Evolutionary conservation across 1,140 invertebrate genomes (phyloP).

Genomic region (Diachasmimorpha longicaudata): DNA sequence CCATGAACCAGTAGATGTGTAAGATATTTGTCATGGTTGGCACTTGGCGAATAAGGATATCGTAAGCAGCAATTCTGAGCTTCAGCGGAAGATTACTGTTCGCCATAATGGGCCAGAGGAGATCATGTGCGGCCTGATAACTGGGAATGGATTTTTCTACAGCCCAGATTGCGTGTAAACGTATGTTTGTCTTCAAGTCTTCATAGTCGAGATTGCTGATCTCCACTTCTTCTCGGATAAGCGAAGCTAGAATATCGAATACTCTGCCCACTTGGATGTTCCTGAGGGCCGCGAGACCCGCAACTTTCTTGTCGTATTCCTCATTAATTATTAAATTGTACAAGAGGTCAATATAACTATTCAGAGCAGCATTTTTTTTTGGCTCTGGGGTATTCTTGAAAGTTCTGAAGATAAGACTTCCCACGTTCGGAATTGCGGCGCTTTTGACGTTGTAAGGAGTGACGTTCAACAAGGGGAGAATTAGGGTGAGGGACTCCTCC

Average conservation of each 20-base stretch:
- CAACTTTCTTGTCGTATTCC: slow-evolving; percentile 29
- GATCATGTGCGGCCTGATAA: slow-evolving; percentile 38
- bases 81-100: slow-evolving; percentile 43
- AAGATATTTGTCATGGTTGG: slow-evolving; percentile 45
- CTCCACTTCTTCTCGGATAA: slow-evolving; percentile 36
- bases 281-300: slow-evolving; percentile 47
- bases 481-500: slow-evolving; percentile 23
- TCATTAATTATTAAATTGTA: slow-evolving; percentile 41
- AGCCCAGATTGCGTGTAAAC: slow-evolving; percentile 48
- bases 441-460: slow-evolving; percentile 47
- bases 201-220: slow-evolving; percentile 17
- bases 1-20: slow-evolving; percentile 58
- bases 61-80: slow-evolving; percentile 51
- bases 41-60: slow-evolving; percentile 49
- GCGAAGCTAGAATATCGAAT: slow-evolving; percentile 37
- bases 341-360: slow-evolving; percentile 38
- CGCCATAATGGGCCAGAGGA: slow-evolving; percentile 57
- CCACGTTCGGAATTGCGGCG: slow-evolving; percentile 50
- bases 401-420: slow-evolving; percentile 50
- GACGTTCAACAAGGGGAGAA: too few relatives aligned
- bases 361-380: background rate
- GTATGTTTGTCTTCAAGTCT: slow-evolving; percentile 39
- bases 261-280: slow-evolving; percentile 42
- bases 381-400: slow-evolving; percentile 33
- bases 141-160: slow-evolving; percentile 35